phyloP scores from a whole-genome alignment of 2,888 invertebrate species.

The Diadromus collaris region DNA sequence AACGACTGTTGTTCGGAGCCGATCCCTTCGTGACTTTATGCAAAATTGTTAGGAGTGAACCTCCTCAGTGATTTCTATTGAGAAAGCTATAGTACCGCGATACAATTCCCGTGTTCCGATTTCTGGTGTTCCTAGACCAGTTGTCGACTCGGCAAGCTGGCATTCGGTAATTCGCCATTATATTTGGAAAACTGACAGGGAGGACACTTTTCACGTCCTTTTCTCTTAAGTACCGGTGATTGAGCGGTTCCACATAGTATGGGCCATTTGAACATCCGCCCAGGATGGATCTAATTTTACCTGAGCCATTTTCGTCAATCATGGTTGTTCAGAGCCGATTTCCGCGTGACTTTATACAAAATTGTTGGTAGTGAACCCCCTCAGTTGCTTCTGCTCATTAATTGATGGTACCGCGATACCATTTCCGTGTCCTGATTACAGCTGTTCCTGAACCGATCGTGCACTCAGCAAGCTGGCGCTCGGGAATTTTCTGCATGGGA shows the following conservation, averaged over 20 bases:
- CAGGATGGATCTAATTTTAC: not conserved
- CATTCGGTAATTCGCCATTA: conserved; percentile 10
- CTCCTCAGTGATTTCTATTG: not conserved
- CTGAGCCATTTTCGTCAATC: too few species aligned
- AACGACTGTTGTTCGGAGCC: not conserved
- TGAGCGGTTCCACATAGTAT: not conserved
- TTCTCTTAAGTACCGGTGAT: not conserved
- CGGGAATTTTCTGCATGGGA: conserved; percentile 25
- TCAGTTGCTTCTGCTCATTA: too few species aligned
- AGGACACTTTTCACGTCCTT: not conserved
- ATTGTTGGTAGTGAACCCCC: too few species aligned
- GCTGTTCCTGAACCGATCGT: too few species aligned
- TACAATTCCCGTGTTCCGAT: too few species aligned
- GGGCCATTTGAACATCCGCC: not conserved
- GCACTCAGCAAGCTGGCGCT: conserved; percentile 6
- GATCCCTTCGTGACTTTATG: not conserved
- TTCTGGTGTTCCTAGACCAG: too few species aligned
- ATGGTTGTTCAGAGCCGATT: not conserved
- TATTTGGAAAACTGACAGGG: conserved; percentile 31
- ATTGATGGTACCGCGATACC: too few species aligned
- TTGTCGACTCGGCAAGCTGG: conserved; percentile 8
- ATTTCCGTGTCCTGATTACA: too few species aligned
- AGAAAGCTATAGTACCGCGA: not conserved
- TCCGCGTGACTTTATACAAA: too few species aligned
- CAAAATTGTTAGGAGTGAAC: not conserved